Evolutionary conservation across 1,140 invertebrate genomes (phyloP), one percentile per base, ranked within the genome.

Genomic region (Rhopalosiphum maidis): DNA sequence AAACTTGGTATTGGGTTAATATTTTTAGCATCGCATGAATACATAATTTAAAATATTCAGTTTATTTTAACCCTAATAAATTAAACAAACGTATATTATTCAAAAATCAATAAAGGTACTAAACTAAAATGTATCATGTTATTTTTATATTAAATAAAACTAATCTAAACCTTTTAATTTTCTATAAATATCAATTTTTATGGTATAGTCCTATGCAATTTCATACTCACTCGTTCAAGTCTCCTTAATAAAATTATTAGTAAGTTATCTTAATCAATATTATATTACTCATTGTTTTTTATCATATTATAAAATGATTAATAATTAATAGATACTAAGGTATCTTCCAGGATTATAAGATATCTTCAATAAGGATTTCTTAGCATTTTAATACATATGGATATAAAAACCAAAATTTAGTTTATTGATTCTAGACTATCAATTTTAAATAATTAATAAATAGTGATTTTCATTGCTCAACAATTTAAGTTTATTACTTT

Each of bases 201-300:
- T 25, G 25, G 30, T 68, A 68, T 15, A 68, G n/a, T n/a, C 60
- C n/a, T 91, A 8, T 25, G 41, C 9, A 35, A 51, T 83, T 83
- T 91, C 43, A 83, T 91, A 15, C 90, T 30, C 90, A 48, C 90
- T 48, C 90, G 46, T 82, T 91, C 46, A 91, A 91, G 90, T 91
- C 90, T 91, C 90, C 83, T 46, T 48, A 35, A 77, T 15, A 91
- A 23, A 35, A 82, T 43, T 46, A 46, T 91, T 46, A 15, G 9
- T 30, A 60, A 85, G 35, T 37, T 46, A 86, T 86, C 22, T 25
- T 60, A 9, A 30, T 41, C 35, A 37, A 9, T 21, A 82, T 35
- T 82, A 35, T 82, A 35, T 82, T 22, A 22, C 18, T 37, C 5
- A 35, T 37, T 37, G 30, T 18, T 82, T 30, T 15, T 15, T 15